These are phyloP conservation scores for Morbakka virulenta DNA, from an alignment of 30 jellyfish, hydroid and myxozoan species.

Conservation along the genomic window DNA sequence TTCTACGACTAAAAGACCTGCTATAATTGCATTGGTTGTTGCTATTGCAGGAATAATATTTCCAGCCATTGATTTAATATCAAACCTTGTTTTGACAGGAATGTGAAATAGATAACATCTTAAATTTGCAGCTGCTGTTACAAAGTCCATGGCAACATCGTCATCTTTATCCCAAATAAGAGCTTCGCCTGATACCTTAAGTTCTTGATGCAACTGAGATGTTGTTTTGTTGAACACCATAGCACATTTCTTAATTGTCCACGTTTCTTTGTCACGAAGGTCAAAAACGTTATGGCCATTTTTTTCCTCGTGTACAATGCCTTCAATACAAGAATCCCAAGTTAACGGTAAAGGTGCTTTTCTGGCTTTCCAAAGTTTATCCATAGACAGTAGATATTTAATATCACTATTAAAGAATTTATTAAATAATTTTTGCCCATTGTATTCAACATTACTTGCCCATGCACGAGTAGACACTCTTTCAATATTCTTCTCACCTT, in stretches of 20 bases:
- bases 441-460: constrained; percentile 82
- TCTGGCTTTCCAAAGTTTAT: constrained; percentile 88
- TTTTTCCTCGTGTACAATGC: too few relatives aligned
- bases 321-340: constrained; percentile 39
- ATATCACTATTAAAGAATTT: constrained; percentile 81
- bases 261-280: constrained; percentile 26
- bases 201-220: constrained; percentile 2
- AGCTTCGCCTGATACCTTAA: constrained; percentile 40
- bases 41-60: constrained; percentile 99
- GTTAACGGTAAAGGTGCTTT: constrained; percentile 78
- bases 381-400: constrained; percentile 84
- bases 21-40: constrained; percentile 95
- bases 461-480: constrained; percentile 90
- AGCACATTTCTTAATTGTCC: constrained; percentile 82
- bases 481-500: constrained; percentile 33
- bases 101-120: constrained; percentile 87
- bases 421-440: constrained; percentile 71
- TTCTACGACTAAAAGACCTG: constrained; percentile 95
- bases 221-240: constrained; percentile 53
- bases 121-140: constrained; percentile 96
- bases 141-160: constrained; percentile 95
- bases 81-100: constrained; percentile 84
- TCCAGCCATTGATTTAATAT: constrained; percentile 87
- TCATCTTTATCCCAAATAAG: constrained; percentile 98
- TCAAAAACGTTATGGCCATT: not conserved